Percentiles rank a stretch among this genome's conserved stretches.
Evolutionary conservation across 2,113 vertebrate genomes (phyloP).

Genomic region (Gorsachius goisagi): DNA sequence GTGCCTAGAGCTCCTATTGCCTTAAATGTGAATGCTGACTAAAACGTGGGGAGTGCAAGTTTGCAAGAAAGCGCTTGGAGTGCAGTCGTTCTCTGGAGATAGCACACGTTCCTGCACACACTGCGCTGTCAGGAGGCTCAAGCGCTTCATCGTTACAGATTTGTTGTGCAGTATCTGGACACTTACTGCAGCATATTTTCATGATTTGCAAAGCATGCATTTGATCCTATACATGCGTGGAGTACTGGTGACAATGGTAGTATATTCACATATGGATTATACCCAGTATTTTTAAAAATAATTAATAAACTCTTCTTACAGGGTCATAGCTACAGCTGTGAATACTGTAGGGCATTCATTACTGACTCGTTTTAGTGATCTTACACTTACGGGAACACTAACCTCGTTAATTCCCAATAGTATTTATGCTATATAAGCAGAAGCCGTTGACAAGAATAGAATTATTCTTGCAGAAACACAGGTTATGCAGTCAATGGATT

Average conservation of each 20-base stretch:
- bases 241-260: neutral
- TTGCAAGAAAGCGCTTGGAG: neutral
- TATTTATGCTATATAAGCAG: constrained; percentile 72
- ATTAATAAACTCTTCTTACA: constrained; percentile 75
- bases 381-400: constrained; percentile 73
- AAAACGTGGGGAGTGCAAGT: neutral
- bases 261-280: neutral
- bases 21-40: neutral
- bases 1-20: neutral
- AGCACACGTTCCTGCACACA: neutral
- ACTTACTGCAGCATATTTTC: neutral
- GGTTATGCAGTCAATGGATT: constrained; percentile 72
- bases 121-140: neutral
- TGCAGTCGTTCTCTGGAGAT: neutral
- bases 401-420: constrained; percentile 77
- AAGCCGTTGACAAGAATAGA: constrained; percentile 75
- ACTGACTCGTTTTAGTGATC: constrained; percentile 70
- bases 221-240: neutral
- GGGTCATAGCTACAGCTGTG: constrained; percentile 73
- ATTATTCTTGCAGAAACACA: constrained; percentile 67
- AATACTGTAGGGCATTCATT: constrained; percentile 52
- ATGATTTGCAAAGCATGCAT: neutral
- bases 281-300: neutral
- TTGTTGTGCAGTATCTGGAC: neutral
- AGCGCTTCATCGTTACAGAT: neutral